phyloP scores from a whole-genome alignment of 2,888 invertebrate species.

The Horisme vitalbata region DNA sequence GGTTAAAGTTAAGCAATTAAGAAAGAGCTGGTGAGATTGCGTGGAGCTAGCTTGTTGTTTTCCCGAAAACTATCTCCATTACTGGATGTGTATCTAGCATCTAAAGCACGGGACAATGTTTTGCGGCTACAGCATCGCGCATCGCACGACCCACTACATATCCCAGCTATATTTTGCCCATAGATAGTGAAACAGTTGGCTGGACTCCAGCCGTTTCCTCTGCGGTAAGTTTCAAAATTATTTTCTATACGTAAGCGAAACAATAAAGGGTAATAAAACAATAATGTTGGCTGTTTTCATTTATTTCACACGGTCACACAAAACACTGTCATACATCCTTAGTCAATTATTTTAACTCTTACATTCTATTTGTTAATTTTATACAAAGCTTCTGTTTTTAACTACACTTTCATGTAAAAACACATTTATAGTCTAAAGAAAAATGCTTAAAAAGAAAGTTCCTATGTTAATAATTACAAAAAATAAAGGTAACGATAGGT shows the following conservation, averaged over 20 bases:
- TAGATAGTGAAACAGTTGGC: slow-evolving; percentile 65
- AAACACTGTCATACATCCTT: slow-evolving; percentile 65
- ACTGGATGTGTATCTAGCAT: slow-evolving; percentile 57
- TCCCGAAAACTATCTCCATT: slow-evolving; percentile 78
- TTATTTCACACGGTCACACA: slow-evolving; percentile 70
- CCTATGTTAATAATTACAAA: slow-evolving; percentile 36
- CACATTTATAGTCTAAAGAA: slow-evolving; percentile 39
- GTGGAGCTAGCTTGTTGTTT: slow-evolving; percentile 66
- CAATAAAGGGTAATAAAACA: slow-evolving; percentile 36
- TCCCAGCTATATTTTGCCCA: slow-evolving; percentile 46
- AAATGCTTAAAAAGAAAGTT: slow-evolving; percentile 26
- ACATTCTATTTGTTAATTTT: slow-evolving; percentile 82
- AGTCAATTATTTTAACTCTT: slow-evolving; percentile 48
- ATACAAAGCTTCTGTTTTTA: slow-evolving; percentile 83
- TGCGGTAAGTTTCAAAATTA: slow-evolving; percentile 34
- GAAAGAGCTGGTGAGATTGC: slow-evolving; percentile 69
- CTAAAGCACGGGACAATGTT: slow-evolving; percentile 55
- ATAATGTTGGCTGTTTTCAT: slow-evolving; percentile 40
- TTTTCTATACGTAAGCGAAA: slow-evolving; percentile 25
- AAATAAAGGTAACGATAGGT: no score
- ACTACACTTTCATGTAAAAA: slow-evolving; percentile 57
- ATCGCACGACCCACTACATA: slow-evolving; percentile 32
- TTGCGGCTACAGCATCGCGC: slow-evolving; percentile 44
- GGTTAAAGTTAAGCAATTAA: slow-evolving; percentile 79
- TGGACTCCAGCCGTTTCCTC: slow-evolving; percentile 50